These are phyloP conservation scores for Leptura quadrifasciata DNA, from an alignment of 2,888 invertebrate species.

Conservation along the genomic window DNA sequence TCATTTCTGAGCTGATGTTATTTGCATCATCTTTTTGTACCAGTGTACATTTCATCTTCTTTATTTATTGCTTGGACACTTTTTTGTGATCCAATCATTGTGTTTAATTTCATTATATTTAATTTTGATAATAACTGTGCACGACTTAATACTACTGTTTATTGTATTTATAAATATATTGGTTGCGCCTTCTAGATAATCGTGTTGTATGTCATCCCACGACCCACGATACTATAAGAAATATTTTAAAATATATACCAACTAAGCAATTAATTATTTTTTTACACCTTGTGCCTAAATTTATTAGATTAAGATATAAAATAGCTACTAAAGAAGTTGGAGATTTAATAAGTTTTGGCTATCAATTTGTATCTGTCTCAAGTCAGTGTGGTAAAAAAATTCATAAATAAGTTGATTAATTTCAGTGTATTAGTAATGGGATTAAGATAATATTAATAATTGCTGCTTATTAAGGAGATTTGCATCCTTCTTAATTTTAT, in stretches of 20 bases:
- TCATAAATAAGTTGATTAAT: slow-evolving; percentile 7
- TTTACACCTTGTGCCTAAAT: neutral
- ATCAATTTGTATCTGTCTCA: neutral
- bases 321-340: neutral
- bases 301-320: slow-evolving; percentile 11
- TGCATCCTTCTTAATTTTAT: neutral
- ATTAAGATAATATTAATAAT: neutral
- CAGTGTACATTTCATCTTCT: too few relatives aligned
- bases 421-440: neutral
- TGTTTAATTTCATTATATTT: too few relatives aligned
- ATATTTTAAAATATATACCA: neutral
- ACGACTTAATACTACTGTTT: too few relatives aligned
- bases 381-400: neutral
- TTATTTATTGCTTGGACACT: too few relatives aligned
- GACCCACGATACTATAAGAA: too few relatives aligned
- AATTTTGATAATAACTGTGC: too few relatives aligned
- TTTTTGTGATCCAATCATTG: too few relatives aligned
- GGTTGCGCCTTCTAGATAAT: too few relatives aligned
- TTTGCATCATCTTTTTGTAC: too few relatives aligned
- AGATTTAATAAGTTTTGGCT: neutral
- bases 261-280: neutral
- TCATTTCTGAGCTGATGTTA: too few relatives aligned
- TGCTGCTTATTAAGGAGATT: neutral
- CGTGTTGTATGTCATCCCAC: too few relatives aligned
- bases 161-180: too few relatives aligned